A percentile compares a stretch with the other conserved stretches of the same genome.
phyloP scores from a whole-genome alignment of 2,888 invertebrate genomes.

The Agrenia bidenticulata region DNA sequence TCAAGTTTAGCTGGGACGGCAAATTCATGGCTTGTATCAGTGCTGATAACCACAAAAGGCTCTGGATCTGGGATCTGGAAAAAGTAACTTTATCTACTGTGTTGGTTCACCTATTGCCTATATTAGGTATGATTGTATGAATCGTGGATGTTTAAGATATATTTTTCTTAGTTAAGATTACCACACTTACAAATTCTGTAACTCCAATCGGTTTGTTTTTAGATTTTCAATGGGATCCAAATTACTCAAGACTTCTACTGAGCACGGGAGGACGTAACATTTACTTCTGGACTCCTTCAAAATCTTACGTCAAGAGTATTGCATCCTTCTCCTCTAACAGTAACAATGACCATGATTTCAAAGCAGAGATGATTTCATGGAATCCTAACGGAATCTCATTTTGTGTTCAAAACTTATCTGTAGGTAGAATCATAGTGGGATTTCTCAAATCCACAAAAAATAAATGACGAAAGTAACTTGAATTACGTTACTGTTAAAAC shows the following conservation, averaged over 20 bases:
- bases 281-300: not conserved
- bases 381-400: not conserved
- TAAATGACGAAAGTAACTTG: too few species aligned
- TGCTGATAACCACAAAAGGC: constrained; percentile 16
- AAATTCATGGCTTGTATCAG: constrained; percentile 23
- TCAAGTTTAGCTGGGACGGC: constrained; percentile 36
- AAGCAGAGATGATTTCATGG: not conserved
- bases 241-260: not conserved
- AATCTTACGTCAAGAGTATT: not conserved
- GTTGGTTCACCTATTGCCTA: constrained; percentile 23
- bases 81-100: constrained; percentile 16
- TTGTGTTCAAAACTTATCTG: not conserved
- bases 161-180: too few species aligned
- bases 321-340: not conserved
- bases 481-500: too few species aligned
- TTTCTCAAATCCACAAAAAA: not conserved
- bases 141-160: constrained; percentile 6
- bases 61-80: constrained; percentile 38
- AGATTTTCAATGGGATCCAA: constrained; percentile 24
- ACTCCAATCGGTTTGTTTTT: not conserved
- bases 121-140: constrained; percentile 28
- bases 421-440: not conserved
- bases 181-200: too few species aligned
- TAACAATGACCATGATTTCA: not conserved
- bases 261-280: not conserved